A percentile compares a stretch with the other conserved stretches of the same genome.
Conservation (phyloP, 2,888 invertebrate genomes). For the Coelogynopora nodosa region DNA sequence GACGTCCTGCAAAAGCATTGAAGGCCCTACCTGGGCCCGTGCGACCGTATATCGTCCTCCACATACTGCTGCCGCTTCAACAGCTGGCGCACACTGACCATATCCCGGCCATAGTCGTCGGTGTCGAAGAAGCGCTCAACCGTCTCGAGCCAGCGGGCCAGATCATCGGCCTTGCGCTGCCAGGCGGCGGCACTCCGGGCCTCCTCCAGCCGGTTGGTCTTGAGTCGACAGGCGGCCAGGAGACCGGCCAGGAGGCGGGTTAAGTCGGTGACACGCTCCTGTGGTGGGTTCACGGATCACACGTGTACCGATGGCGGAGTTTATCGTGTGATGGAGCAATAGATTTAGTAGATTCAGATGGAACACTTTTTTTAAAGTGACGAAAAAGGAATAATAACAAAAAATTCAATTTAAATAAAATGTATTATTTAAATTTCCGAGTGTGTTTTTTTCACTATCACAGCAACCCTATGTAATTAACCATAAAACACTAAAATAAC, state of each 20-base stretch:
- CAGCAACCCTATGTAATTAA: no score
- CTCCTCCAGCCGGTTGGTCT: slow-evolving; percentile 78
- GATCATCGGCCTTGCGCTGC: slow-evolving; percentile 83
- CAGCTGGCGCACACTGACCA: slow-evolving; percentile 78
- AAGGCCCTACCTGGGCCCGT: no score
- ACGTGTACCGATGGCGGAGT: no score
- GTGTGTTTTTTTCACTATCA: no score
- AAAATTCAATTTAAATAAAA: no score
- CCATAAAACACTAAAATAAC: no score
- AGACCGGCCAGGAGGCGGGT: slow-evolving; percentile 82
- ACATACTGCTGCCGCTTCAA: slow-evolving; percentile 68
- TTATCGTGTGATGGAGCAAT: no score
- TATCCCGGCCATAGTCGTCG: slow-evolving; percentile 79
- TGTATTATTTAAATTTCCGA: no score
- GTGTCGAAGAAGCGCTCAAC: slow-evolving; percentile 73
- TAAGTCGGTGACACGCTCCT: slow-evolving; percentile 76
- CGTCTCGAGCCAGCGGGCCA: slow-evolving; percentile 87
- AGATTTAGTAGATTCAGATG: no score
- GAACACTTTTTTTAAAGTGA: no score
- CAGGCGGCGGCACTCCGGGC: slow-evolving; percentile 78
- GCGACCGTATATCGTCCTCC: slow-evolving; percentile 80
- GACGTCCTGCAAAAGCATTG: no score
- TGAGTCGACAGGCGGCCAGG: slow-evolving; percentile 75
- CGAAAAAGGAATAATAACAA: no score
- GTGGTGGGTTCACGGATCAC: neutral